Evolutionary conservation across 1,140 invertebrate species (phyloP), one percentile per base, ranked within the genome.

Genomic region (Scaptomyza graminum): DNA sequence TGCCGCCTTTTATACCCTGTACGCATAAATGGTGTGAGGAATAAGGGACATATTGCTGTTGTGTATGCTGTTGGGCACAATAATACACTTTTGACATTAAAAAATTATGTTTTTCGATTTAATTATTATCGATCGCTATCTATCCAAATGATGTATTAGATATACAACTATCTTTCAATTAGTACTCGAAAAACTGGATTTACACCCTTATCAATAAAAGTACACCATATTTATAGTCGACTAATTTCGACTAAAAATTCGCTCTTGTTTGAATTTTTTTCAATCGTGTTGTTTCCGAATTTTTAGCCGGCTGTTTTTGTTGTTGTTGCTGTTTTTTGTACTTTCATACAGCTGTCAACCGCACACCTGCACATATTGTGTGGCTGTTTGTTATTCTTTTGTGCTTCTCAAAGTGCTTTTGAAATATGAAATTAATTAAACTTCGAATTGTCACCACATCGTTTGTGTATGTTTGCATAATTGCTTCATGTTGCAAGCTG

Each of bases 281-380:
- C 12, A 22, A 22, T 13, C n/a, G 12, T 46, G 12, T 1, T 43
- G n/a, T 70, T 7, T 63, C 66, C 57, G 51, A 25, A 46, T 46
- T 43, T 50, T 60, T 50, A 47, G 52, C 22, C 34, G 16, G 52
- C 31, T 68, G 61, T 18, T 28, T 47, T 68, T 62, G 18, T 55
- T 59, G 57, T 25, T 59, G 1, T 18, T 18, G 1, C 3, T 18
- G 1, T 22, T 22, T 22, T 22, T 60, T 71, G n/a, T 47, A 57
- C 47, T 62, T 70, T 69, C 47, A 59, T 68, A 77, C 61, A 78
- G 59, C 78, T 85, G 82, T 85, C 82, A 82, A 44, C 22, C n/a
- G 63, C 81, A 84, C 69, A 74, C 74, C 57, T 52, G 50, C 25
- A 8, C n/a, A 15, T 39, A 31, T 60, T 16, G 37, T 59, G 3